These are phyloP conservation scores for Melanostoma mellinum DNA, from an alignment of 2,888 invertebrate genomes.

Conservation along the genomic window DNA sequence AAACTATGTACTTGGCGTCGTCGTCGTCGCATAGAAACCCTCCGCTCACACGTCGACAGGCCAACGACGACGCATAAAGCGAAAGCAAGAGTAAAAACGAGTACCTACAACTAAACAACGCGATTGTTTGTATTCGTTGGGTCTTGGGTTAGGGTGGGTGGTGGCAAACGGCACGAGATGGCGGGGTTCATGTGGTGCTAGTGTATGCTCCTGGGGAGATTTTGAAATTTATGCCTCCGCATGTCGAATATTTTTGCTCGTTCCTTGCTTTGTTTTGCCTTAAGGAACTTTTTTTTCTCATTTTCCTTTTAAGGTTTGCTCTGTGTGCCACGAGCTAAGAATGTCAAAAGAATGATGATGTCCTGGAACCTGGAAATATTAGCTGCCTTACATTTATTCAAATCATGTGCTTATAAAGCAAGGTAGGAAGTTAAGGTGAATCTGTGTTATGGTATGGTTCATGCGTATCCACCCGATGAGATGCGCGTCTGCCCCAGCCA, in stretches of 20 bases:
- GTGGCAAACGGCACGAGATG: neutral
- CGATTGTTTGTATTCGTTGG: constrained; percentile 5
- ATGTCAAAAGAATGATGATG: constrained; percentile 72
- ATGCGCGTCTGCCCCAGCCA: constrained; percentile 15
- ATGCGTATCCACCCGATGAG: neutral
- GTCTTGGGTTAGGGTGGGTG: neutral
- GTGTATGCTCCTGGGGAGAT: constrained; percentile 62
- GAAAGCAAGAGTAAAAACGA: constrained; percentile 5
- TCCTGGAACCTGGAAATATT: constrained; percentile 66
- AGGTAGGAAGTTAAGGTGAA: constrained; percentile 36
- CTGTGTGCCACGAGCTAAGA: constrained; percentile 52
- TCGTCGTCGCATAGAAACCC: too few species aligned
- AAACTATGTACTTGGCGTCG: neutral
- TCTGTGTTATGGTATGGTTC: constrained; percentile 17
- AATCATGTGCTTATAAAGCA: constrained; percentile 58
- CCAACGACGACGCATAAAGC: constrained; percentile 19
- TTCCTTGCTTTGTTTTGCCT: constrained; percentile 62
- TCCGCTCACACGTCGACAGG: constrained; percentile 3
- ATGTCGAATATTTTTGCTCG: constrained; percentile 70
- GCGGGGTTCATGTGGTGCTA: constrained; percentile 14
- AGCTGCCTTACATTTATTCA: constrained; percentile 67
- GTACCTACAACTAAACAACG: constrained; percentile 15
- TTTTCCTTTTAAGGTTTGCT: constrained; percentile 3
- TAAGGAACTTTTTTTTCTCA: constrained; percentile 47
- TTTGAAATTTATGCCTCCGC: constrained; percentile 71